Conservation (phyloP, 2,113 vertebrate species). For the Helogale parvula region DNA sequence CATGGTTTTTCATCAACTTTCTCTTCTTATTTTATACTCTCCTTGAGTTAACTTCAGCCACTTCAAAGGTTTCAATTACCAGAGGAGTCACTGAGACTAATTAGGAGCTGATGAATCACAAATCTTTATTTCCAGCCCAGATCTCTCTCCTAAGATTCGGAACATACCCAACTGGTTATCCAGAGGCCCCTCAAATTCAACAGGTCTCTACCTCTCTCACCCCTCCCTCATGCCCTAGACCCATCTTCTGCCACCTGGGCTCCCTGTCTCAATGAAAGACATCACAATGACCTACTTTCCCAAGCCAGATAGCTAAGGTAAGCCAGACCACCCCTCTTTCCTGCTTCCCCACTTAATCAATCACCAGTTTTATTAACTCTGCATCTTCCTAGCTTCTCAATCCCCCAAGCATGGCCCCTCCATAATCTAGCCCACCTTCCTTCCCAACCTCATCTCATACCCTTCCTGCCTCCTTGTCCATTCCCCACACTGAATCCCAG, state of each 20-base stretch:
- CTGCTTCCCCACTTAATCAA: not conserved
- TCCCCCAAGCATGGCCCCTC: not conserved
- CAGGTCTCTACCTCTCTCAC: not conserved
- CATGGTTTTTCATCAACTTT: slow-evolving; percentile 18
- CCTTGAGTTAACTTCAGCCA: slow-evolving; percentile 53
- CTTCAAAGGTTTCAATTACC: slow-evolving; percentile 68
- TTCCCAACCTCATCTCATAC: not conserved
- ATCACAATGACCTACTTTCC: not conserved
- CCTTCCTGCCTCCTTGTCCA: not conserved
- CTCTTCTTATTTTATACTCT: slow-evolving; percentile 35
- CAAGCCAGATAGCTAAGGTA: not conserved
- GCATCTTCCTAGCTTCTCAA: not conserved
- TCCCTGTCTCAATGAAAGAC: not conserved
- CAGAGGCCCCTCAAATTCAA: slow-evolving; percentile 5
- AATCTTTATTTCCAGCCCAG: slow-evolving; percentile 67
- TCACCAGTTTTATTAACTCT: not conserved
- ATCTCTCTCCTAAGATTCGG: slow-evolving; percentile 50
- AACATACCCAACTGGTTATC: not conserved
- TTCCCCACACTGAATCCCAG: not conserved
- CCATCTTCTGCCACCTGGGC: not conserved
- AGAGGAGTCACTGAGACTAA: slow-evolving; percentile 66
- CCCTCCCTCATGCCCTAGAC: not conserved
- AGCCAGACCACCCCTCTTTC: not conserved
- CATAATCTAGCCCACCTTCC: not conserved
- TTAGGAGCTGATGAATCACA: slow-evolving; percentile 63